Percentiles rank a stretch among this genome's conserved stretches.
Conservation (phyloP, 2,888 invertebrate genomes). For the Eulithis testata region DNA sequence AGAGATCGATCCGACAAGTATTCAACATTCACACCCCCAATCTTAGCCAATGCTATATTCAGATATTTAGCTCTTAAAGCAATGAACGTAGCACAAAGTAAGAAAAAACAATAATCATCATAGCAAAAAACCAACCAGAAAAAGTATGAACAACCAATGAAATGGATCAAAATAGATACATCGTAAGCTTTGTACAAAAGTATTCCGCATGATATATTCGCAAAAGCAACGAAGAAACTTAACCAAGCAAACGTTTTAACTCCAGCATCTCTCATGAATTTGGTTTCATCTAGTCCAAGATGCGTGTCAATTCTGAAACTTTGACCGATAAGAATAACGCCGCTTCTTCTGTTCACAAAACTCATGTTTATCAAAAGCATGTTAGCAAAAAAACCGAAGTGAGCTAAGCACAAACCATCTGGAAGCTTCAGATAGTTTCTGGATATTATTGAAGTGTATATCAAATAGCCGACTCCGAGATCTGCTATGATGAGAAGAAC, state of each 20-base stretch:
- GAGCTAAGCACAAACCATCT: slow-evolving; percentile 51
- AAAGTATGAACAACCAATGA: slow-evolving; percentile 50
- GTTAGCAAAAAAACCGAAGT: slow-evolving; percentile 52
- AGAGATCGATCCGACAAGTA: slow-evolving; percentile 58
- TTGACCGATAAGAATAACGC: slow-evolving; percentile 49
- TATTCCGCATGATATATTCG: slow-evolving; percentile 43
- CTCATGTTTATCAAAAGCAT: slow-evolving; percentile 52
- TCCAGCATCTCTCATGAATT: slow-evolving; percentile 59
- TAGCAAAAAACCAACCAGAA: slow-evolving; percentile 53
- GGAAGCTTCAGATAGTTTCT: slow-evolving; percentile 49
- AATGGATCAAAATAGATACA: slow-evolving; percentile 45
- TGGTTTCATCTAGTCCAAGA: slow-evolving; percentile 62
- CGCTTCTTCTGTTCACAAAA: slow-evolving; percentile 51
- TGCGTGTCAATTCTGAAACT: slow-evolving; percentile 60
- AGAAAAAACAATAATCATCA: slow-evolving; percentile 53
- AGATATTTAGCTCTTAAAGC: slow-evolving; percentile 60
- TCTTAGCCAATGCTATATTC: slow-evolving; percentile 64
- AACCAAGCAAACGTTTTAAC: slow-evolving; percentile 40
- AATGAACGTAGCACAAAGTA: slow-evolving; percentile 48
- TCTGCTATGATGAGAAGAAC: slow-evolving; percentile 44
- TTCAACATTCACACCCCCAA: slow-evolving; percentile 52
- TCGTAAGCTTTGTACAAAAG: slow-evolving; percentile 48
- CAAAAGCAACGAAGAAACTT: slow-evolving; percentile 35
- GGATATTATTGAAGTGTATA: slow-evolving; percentile 45
- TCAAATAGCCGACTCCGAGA: slow-evolving; percentile 43